These are phyloP conservation scores for Coenonympha glycerion DNA, from an alignment of 2,888 invertebrate species.

Conservation along the genomic window DNA sequence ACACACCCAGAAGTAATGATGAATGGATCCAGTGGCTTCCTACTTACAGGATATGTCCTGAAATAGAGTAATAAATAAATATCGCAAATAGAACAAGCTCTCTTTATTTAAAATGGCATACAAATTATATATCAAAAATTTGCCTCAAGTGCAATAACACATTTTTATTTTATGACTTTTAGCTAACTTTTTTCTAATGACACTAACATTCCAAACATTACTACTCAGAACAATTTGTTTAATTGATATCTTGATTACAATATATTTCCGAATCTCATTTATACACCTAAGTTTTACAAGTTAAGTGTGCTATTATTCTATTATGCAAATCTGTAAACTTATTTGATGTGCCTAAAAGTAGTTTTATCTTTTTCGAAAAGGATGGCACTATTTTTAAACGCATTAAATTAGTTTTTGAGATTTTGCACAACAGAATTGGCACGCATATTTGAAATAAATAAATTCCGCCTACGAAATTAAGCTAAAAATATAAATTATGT, in stretches of 20 bases:
- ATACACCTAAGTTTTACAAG: neutral
- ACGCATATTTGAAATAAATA: no score
- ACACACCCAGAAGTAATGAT: slow-evolving; percentile 97
- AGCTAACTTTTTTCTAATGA: slow-evolving; percentile 12
- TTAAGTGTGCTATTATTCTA: no score
- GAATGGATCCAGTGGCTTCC: slow-evolving; percentile 91
- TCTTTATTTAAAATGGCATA: slow-evolving; percentile 22
- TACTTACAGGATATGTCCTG: slow-evolving; percentile 83
- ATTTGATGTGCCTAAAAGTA: slow-evolving; percentile 4
- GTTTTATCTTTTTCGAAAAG: no score
- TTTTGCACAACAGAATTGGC: no score
- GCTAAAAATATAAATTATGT: neutral
- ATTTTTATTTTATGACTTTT: slow-evolving; percentile 13
- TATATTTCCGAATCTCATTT: neutral
- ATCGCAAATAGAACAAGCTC: slow-evolving; percentile 17
- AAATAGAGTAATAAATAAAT: slow-evolving; percentile 41
- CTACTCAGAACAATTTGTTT: slow-evolving; percentile 4
- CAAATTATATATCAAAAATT: slow-evolving; percentile 20
- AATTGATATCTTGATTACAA: slow-evolving; percentile 5
- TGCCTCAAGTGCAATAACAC: slow-evolving; percentile 11
- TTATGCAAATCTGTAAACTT: no score
- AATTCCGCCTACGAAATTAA: no score
- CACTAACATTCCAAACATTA: slow-evolving; percentile 1
- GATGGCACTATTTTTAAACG: no score
- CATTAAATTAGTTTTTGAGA: no score